phyloP scores from a whole-genome alignment of 2,797 vertebrate genomes.

The Chromobotia macracanthus region DNA sequence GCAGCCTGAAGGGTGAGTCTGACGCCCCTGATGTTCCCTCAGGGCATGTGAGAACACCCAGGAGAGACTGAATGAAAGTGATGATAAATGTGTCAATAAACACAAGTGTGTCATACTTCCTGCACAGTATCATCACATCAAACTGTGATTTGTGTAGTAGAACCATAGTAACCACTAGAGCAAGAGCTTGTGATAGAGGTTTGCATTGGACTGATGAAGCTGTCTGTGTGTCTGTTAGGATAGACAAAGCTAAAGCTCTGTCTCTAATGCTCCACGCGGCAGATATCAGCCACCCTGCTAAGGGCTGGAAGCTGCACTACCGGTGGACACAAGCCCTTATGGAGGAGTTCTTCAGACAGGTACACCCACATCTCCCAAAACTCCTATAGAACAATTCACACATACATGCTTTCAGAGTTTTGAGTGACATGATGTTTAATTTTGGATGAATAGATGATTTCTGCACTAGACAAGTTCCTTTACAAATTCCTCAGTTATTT shows the following conservation, averaged over 20 bases:
- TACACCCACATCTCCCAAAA: constrained; percentile 36
- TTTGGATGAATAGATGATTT: too few species aligned
- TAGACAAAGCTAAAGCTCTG: constrained; percentile 95
- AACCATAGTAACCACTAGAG: too few species aligned
- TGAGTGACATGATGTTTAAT: too few species aligned
- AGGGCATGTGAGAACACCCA: neutral
- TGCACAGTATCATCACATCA: too few species aligned
- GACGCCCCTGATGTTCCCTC: neutral
- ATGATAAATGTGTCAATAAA: too few species aligned
- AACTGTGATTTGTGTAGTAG: too few species aligned
- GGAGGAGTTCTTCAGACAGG: constrained; percentile 99
- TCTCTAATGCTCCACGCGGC: constrained; percentile 97
- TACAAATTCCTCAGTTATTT: too few species aligned
- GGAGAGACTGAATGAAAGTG: neutral
- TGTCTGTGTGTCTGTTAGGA: constrained; percentile 70
- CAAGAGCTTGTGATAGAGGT: too few species aligned
- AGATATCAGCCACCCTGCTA: constrained; percentile 97
- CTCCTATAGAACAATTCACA: too few species aligned
- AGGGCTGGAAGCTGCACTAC: constrained; percentile 92
- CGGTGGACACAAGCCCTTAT: constrained; percentile 96
- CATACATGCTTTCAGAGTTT: too few species aligned
- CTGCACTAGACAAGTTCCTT: too few species aligned
- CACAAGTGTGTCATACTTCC: too few species aligned
- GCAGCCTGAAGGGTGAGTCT: constrained; percentile 87
- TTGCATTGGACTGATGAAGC: constrained; percentile 11